Base-by-base conservation (phyloP, 92 coral and sea anemone species). In the Palythoa heliodiscus region DNA sequence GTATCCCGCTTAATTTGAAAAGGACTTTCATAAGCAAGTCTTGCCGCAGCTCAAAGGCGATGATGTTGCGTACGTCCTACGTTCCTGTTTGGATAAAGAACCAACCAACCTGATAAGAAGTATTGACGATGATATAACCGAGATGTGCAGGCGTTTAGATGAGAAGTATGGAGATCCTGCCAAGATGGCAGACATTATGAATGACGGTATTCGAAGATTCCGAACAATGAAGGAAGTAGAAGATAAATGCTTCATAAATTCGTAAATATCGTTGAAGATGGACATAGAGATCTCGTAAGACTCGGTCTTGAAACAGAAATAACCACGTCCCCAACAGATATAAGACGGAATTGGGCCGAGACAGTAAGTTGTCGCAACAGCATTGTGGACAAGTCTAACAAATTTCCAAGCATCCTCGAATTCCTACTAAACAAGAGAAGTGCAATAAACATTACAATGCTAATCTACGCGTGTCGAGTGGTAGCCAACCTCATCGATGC, bases 181-280 rank as follows among this genome's bases (percentile, higher is more conserved):
- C 35, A 29, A 29, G 35, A 29, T 91, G 2, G 87, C 87, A 40
- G 90, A 87, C 43, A 73, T 72, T 12, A 73, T 82, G 23, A 87
- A 73, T 63, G 87, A 87, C 63, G 22, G 75, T 29, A 82, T 88
- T 14, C 69, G 71, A 50, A 20, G 58, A 53, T 76, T 72, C 2
- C 78, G 43, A 52, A 35, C 69, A 4, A 83, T 89, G 14, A 87
- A 79, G 55, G 92, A 89, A n/a, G 92, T 91, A 72, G 91, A 92
- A 64, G 70, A 87, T 10, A 87, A 84, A 58, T 24, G 77, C 80
- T 79, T 92, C 69, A 52, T 87, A 7, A 92, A 37, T 8, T 82
- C 67, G 82, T 92, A 23, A 52, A 71, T 50, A 47, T 74, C 9
- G 39, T 89, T 7, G 94, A 91, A 83, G 87, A 89, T 25, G 89